Conservation (phyloP, 2,888 invertebrate species). For the Pollenia angustigena region DNA sequence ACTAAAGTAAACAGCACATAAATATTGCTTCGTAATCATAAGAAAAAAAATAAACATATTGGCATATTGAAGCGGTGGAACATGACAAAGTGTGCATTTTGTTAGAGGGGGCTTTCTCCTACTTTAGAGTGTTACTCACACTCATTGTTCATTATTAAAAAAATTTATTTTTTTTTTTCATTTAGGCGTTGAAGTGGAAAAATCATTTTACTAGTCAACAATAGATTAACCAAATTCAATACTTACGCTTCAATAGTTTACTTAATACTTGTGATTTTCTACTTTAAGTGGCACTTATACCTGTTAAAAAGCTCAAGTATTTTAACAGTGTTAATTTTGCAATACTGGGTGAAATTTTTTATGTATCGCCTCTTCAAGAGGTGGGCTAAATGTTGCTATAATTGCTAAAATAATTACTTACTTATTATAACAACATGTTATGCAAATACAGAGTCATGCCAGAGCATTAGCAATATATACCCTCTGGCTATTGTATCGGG, state of each 20-base stretch:
- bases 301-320: slow-evolving; percentile 11
- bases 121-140: not conserved
- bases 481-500: no score
- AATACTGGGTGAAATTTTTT: not conserved
- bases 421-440: no score
- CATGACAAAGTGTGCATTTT: slow-evolving; percentile 1
- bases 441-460: no score
- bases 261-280: slow-evolving; percentile 28
- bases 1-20: not conserved
- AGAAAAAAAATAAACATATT: slow-evolving; percentile 6
- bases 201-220: slow-evolving; percentile 57
- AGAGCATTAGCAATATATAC: no score
- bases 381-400: no score
- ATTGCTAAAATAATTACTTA: no score
- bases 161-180: not conserved
- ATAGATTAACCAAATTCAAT: slow-evolving; percentile 49
- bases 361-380: not conserved
- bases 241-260: slow-evolving; percentile 29
- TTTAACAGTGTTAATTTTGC: not conserved
- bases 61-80: not conserved
- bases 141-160: not conserved
- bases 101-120: not conserved
- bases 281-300: slow-evolving; percentile 22
- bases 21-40: not conserved
- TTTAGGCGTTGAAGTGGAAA: slow-evolving; percentile 58